Conservation (phyloP, 2,888 invertebrate species). For the Drosophila lacicola region DNA sequence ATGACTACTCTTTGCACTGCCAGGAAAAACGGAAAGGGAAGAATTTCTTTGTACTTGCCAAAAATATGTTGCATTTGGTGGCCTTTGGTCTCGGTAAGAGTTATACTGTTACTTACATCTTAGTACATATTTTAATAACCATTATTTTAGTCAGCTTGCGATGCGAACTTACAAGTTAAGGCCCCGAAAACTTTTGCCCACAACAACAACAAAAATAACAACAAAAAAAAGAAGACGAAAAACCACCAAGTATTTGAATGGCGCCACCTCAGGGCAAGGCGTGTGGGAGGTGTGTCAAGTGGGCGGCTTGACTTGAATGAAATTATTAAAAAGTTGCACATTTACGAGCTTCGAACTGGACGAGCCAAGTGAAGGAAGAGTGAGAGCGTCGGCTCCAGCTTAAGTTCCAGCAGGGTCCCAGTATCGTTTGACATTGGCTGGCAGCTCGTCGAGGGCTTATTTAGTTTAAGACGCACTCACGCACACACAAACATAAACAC, state of each 20-base stretch:
- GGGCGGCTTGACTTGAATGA: slow-evolving; percentile 27
- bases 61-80: slow-evolving; percentile 1
- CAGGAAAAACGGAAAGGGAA: background rate
- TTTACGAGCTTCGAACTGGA: slow-evolving; percentile 44
- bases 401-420: slow-evolving; percentile 26
- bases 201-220: background rate
- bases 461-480: slow-evolving; percentile 46
- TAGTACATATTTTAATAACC: slow-evolving; percentile 19
- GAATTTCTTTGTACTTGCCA: background rate
- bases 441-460: slow-evolving; percentile 46
- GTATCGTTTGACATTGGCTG: slow-evolving; percentile 43
- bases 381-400: background rate
- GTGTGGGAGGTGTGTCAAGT: background rate
- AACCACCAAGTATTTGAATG: slow-evolving; percentile 23
- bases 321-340: slow-evolving; percentile 56
- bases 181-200: slow-evolving; percentile 27
- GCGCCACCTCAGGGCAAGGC: background rate
- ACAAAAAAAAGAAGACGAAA: background rate
- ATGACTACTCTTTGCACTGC: slow-evolving; percentile 11
- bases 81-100: slow-evolving; percentile 17
- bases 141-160: slow-evolving; percentile 35
- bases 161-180: slow-evolving; percentile 20
- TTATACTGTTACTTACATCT: slow-evolving; percentile 11
- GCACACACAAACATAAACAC: slow-evolving; percentile 14
- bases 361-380: slow-evolving; percentile 2